These are phyloP conservation scores for Toxotes chatareus DNA, from an alignment of 2,113 vertebrate species.

Conservation along the genomic window DNA sequence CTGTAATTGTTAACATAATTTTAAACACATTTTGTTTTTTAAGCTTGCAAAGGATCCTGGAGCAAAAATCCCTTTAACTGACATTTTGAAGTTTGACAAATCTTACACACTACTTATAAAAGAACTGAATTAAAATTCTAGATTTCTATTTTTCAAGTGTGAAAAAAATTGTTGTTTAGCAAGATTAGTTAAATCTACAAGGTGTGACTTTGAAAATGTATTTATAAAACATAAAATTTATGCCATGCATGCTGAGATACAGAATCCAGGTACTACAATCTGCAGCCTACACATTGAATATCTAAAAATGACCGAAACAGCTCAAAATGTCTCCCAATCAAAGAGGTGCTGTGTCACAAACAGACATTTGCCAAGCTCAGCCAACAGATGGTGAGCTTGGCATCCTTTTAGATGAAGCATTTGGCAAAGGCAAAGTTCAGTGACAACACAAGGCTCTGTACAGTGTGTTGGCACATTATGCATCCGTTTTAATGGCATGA, in stretches of 20 bases:
- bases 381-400: constrained; percentile 74
- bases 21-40: background rate
- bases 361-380: constrained; percentile 47
- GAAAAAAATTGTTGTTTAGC: too few relatives aligned
- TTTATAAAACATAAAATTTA: background rate
- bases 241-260: background rate
- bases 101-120: too few relatives aligned
- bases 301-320: constrained; percentile 25
- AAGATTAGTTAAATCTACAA: background rate
- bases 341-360: constrained; percentile 52
- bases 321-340: constrained; percentile 63
- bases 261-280: background rate
- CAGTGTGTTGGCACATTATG: constrained; percentile 5
- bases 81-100: too few relatives aligned
- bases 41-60: background rate
- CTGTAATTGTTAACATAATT: background rate
- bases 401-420: constrained; percentile 47
- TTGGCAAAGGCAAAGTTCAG: constrained; percentile 62
- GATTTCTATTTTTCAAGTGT: too few relatives aligned
- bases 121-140: too few relatives aligned
- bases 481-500: constrained; percentile 32
- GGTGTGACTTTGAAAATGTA: background rate
- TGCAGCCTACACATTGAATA: background rate
- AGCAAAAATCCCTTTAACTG: background rate
- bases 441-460: constrained; percentile 38